These are phyloP conservation scores for Anniella stebbinsi DNA, from an alignment of 2,797 vertebrate genomes.

Conservation along the genomic window DNA sequence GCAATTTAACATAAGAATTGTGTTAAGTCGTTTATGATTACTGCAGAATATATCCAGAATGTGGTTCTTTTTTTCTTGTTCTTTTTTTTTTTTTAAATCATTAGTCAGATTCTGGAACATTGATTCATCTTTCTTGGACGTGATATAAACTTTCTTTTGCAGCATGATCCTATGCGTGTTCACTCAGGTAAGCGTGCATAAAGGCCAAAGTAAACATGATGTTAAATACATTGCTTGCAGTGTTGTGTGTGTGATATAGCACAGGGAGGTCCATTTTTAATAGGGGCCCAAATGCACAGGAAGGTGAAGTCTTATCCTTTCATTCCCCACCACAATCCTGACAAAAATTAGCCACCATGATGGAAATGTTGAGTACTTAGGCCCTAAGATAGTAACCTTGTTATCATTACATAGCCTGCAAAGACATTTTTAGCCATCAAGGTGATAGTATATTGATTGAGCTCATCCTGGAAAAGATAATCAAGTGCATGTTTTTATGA, in stretches of 20 bases:
- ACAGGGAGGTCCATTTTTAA: background rate
- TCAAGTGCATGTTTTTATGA: slow-evolving; percentile 75
- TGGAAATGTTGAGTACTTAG: background rate
- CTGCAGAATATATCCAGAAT: background rate
- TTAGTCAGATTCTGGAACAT: background rate
- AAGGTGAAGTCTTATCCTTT: background rate
- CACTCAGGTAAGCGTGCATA: background rate
- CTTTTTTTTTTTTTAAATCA: background rate
- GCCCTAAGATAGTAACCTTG: background rate
- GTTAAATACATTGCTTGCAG: background rate
- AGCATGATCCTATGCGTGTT: background rate
- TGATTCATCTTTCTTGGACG: background rate
- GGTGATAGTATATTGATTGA: slow-evolving; percentile 76
- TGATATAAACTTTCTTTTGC: slow-evolving; percentile 4
- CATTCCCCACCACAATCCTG: background rate
- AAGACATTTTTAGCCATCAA: slow-evolving; percentile 53
- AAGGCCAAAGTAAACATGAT: background rate
- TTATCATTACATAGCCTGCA: slow-evolving; percentile 44
- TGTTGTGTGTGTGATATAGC: background rate
- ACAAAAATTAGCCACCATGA: background rate
- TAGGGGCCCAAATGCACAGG: background rate
- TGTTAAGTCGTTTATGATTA: background rate
- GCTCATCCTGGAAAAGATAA: slow-evolving; percentile 75
- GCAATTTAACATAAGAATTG: background rate
- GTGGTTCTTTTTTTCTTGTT: background rate